phyloP scores from a whole-genome alignment of 1,140 invertebrate species.

The Camponotus pennsylvanicus region DNA sequence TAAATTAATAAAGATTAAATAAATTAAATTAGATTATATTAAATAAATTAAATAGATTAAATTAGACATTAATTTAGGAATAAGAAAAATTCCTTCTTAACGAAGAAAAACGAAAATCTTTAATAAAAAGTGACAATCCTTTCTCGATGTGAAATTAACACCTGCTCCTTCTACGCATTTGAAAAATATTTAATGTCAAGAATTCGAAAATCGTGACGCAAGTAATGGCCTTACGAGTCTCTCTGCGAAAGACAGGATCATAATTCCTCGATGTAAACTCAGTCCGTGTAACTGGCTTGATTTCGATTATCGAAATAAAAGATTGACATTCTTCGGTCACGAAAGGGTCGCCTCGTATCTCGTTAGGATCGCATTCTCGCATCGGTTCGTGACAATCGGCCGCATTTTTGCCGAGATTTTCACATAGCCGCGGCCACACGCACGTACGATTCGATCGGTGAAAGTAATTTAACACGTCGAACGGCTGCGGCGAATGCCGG shows the following conservation, averaged over 20 bases:
- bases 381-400: slow-evolving; percentile 21
- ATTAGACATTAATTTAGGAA: too few species aligned
- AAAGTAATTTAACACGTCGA: slow-evolving; percentile 50
- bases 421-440: slow-evolving; percentile 6
- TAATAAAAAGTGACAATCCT: too few species aligned
- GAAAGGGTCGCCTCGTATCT: neutral
- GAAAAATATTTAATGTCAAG: neutral
- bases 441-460: slow-evolving; percentile 37
- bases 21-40: too few species aligned
- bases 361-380: neutral
- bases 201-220: neutral
- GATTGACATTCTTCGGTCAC: neutral
- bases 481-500: slow-evolving; percentile 4
- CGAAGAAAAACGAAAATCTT: too few species aligned
- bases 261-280: neutral
- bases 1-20: too few species aligned
- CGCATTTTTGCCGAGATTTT: slow-evolving; percentile 36
- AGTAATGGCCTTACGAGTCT: neutral
- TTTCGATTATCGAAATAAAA: neutral
- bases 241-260: neutral
- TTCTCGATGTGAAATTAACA: too few species aligned
- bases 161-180: too few species aligned
- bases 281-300: neutral
- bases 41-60: too few species aligned
- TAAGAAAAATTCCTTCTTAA: neutral